These are phyloP conservation scores for Bombus fervidus DNA, from an alignment of 1,140 invertebrate species.

Conservation along the genomic window DNA sequence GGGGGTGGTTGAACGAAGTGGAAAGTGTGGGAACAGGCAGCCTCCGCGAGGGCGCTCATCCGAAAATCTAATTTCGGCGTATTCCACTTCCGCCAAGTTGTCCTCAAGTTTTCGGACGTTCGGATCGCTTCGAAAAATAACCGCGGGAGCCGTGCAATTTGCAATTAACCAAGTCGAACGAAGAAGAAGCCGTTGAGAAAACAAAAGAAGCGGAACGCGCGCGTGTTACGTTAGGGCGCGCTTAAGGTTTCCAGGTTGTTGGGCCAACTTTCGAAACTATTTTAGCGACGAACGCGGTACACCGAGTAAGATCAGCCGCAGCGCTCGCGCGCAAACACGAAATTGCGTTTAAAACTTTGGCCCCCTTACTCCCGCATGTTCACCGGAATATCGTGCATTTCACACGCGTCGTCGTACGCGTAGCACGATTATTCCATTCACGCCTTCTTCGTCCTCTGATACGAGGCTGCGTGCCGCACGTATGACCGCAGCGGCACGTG, in stretches of 20 bases:
- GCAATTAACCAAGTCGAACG: constrained; percentile 1
- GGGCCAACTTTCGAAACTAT: constrained; percentile 18
- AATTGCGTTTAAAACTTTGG: constrained; percentile 47
- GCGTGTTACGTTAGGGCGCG: background rate
- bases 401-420: background rate
- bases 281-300: constrained; percentile 2
- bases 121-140: constrained; percentile 6
- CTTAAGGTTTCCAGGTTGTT: background rate
- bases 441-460: constrained; percentile 38
- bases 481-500: constrained; percentile 42
- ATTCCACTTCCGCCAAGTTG: background rate
- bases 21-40: no score
- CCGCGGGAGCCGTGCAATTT: background rate
- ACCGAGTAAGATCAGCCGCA: background rate
- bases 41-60: constrained; percentile 5
- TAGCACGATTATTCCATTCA: constrained; percentile 26
- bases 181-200: background rate
- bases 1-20: background rate
- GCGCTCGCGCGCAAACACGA: constrained; percentile 18
- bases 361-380: no score
- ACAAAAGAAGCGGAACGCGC: background rate
- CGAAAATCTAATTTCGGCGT: constrained; percentile 43
- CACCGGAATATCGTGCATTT: no score
- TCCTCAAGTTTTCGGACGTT: constrained; percentile 4
- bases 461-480: constrained; percentile 25